These are phyloP conservation scores for Mus pahari DNA, from an alignment of 2,113 vertebrate species.

Conservation along the genomic window DNA sequence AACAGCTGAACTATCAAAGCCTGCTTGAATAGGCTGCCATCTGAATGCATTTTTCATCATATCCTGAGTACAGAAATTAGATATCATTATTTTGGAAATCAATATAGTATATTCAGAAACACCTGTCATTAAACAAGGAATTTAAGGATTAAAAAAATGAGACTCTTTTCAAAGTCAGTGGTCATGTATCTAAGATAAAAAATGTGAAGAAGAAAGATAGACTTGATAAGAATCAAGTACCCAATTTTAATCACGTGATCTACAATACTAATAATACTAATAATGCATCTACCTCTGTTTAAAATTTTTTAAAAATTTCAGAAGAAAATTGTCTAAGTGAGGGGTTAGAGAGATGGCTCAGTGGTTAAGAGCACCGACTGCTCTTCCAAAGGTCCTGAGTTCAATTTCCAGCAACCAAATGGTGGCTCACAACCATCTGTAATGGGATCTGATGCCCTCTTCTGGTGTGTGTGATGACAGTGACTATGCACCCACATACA, in stretches of 20 bases:
- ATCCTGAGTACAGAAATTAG: not conserved
- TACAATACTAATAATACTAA: not conserved
- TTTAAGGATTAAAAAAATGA: not conserved
- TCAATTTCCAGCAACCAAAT: no score
- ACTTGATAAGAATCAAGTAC: not conserved
- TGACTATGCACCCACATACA: no score
- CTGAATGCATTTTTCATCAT: not conserved
- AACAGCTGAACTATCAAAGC: not conserved
- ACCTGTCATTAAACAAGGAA: not conserved
- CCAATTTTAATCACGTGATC: not conserved
- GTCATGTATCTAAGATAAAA: not conserved
- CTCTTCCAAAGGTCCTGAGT: no score
- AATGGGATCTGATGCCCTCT: no score
- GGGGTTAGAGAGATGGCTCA: no score
- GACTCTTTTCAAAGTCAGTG: not conserved
- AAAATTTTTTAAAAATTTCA: not conserved
- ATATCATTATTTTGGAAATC: conserved; percentile 27
- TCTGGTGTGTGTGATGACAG: no score
- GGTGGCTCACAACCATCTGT: no score
- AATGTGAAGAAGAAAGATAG: not conserved
- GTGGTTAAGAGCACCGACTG: no score
- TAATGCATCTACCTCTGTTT: not conserved
- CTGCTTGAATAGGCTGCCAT: not conserved
- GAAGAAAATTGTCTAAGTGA: not conserved
- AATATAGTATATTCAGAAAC: not conserved